A percentile compares a stretch with the other conserved stretches of the same genome.
These are phyloP conservation scores for Colletes gigas DNA, from an alignment of 1,140 invertebrate species.

Conservation along the genomic window DNA sequence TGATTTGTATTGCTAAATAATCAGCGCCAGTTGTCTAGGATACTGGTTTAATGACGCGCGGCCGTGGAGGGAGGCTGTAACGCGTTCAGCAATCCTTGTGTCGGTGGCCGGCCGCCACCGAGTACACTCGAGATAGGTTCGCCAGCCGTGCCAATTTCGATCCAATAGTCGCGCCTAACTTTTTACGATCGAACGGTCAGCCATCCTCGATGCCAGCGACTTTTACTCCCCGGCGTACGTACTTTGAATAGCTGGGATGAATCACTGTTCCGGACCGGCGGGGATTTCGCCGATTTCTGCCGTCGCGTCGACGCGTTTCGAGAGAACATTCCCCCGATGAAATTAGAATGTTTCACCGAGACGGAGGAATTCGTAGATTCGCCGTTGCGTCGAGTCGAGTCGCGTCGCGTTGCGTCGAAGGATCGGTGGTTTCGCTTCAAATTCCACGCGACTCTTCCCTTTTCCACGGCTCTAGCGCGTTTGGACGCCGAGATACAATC, in stretches of 20 bases:
- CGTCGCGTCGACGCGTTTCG: background rate
- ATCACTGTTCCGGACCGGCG: background rate
- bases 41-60: slow-evolving; percentile 77
- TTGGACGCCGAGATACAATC: slow-evolving; percentile 61
- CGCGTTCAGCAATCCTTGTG: slow-evolving; percentile 59
- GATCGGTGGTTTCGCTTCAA: slow-evolving; percentile 42
- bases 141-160: slow-evolving; percentile 48
- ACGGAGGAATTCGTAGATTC: slow-evolving; percentile 26
- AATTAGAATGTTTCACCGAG: background rate
- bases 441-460: slow-evolving; percentile 48
- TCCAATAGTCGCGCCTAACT: slow-evolving; percentile 50
- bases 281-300: background rate
- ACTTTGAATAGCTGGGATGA: background rate
- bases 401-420: background rate
- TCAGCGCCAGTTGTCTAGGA: slow-evolving; percentile 75
- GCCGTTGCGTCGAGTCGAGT: slow-evolving; percentile 5
- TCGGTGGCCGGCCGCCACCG: background rate
- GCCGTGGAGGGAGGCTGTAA: slow-evolving; percentile 51
- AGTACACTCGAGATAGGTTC: slow-evolving; percentile 3
- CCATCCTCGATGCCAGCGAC: no score
- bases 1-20: slow-evolving; percentile 81
- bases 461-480: slow-evolving; percentile 37
- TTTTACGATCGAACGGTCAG: slow-evolving; percentile 3
- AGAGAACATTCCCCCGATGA: background rate
- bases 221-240: background rate